These are phyloP conservation scores for Sinohyriopsis cumingii DNA, from an alignment of 2,888 invertebrate genomes.

Conservation along the genomic window DNA sequence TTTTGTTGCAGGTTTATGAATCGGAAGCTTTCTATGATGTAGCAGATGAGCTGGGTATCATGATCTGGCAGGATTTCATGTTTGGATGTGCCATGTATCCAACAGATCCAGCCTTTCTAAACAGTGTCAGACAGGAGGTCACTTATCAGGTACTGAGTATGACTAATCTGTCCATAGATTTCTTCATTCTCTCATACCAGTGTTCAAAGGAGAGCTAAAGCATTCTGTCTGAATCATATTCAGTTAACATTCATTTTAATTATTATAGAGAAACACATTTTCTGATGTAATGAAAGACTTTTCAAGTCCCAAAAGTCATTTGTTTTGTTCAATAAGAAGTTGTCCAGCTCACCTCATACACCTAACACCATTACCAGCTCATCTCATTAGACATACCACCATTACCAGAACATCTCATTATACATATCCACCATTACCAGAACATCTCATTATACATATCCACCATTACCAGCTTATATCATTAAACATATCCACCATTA, in stretches of 20 bases:
- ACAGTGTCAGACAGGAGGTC: slow-evolving; percentile 84
- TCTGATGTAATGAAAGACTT: too few species aligned
- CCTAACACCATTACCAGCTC: too few species aligned
- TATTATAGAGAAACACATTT: background rate
- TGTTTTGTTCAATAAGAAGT: too few species aligned
- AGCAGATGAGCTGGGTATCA: slow-evolving; percentile 90
- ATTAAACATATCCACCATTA: too few species aligned
- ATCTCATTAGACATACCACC: too few species aligned
- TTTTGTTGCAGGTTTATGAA: slow-evolving; percentile 80
- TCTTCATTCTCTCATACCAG: background rate
- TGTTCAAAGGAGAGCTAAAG: background rate
- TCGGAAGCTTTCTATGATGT: slow-evolving; percentile 88
- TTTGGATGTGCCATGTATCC: slow-evolving; percentile 98
- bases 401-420: too few species aligned
- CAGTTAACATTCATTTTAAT: background rate
- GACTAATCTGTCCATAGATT: background rate
- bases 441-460: too few species aligned
- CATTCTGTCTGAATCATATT: background rate
- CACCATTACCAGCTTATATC: too few species aligned
- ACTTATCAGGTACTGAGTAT: slow-evolving; percentile 80
- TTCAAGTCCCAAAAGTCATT: too few species aligned
- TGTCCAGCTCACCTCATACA: too few species aligned
- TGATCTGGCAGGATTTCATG: slow-evolving; percentile 98
- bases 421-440: too few species aligned
- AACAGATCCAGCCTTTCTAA: slow-evolving; percentile 80